Percentiles rank a stretch among this genome's conserved stretches.
These are phyloP conservation scores for Eulithis testata DNA, from an alignment of 2,888 invertebrate species.

Conservation along the genomic window DNA sequence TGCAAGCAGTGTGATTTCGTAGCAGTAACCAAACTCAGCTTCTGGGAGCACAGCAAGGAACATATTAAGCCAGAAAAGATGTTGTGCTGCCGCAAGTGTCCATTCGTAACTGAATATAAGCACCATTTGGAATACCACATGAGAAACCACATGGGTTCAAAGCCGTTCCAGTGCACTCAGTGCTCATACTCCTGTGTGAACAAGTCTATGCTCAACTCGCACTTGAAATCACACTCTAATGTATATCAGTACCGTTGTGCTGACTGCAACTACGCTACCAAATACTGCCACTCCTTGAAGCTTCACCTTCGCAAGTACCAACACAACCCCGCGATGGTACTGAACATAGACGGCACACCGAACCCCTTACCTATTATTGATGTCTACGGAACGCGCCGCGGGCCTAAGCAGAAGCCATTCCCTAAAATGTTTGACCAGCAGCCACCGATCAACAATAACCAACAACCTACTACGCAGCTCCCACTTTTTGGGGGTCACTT, in stretches of 20 bases:
- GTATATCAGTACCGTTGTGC: constrained; percentile 96
- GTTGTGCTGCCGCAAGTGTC: constrained; percentile 95
- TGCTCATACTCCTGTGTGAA: constrained; percentile 97
- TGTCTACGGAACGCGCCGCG: constrained; percentile 94
- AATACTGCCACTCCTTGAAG: constrained; percentile 99
- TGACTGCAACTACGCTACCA: constrained; percentile 97
- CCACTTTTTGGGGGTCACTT: constrained; percentile 76
- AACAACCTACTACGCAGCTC: constrained; percentile 63
- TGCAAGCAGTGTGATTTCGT: constrained; percentile 97
- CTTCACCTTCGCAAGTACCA: constrained; percentile 96
- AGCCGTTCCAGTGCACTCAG: constrained; percentile 96
- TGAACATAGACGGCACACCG: constrained; percentile 94
- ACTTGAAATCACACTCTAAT: constrained; percentile 97
- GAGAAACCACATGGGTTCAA: constrained; percentile 96
- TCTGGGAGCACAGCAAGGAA: constrained; percentile 95
- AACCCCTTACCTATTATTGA: constrained; percentile 95
- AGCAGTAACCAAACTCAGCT: constrained; percentile 94
- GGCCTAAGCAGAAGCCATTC: constrained; percentile 88
- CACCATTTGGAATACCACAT: constrained; percentile 99
- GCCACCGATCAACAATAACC: constrained; percentile 56
- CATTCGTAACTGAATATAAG: constrained; percentile 99
- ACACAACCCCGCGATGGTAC: constrained; percentile 95
- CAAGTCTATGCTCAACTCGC: constrained; percentile 99
- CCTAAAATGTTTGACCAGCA: constrained; percentile 70
- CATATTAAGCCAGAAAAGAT: constrained; percentile 98